Evolutionary conservation across 2,797 vertebrate species (phyloP), one percentile per base, ranked within the genome.

Genomic region (Coendou prehensilis): DNA sequence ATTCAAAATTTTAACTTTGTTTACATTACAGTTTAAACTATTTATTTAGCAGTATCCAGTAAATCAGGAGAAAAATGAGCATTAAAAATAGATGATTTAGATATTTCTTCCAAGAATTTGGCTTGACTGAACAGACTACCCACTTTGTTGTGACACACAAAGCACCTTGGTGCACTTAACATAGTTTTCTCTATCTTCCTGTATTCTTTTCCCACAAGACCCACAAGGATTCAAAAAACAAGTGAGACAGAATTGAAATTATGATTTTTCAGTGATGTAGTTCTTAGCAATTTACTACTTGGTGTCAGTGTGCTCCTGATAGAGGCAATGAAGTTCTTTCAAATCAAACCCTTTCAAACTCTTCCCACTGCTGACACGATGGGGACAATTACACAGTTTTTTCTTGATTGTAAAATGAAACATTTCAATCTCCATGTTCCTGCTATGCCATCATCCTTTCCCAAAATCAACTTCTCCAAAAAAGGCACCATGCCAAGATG

Each of bases 1-100:
- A 89, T 50, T 92, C 10, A 93, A 96, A 91, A 98, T 97, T 89
- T 87, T n/a, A 79, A 79, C 41, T 92, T 97, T 93, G 78, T 91
- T 97, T 69, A 91, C 76, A 81, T 28, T 88, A 93, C 26, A 47
- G 13, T 76, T 95, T 85, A 73, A 95, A 87, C 26, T 84, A 61
- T 80, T 97, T 84, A 87, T 89, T 94, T 96, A 90, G 45, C 59
- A 59, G 80, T 5, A 81, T 0, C 8, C 85, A 82, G 54, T n/a
- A 33, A 33, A 56, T 76, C 75, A 20, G 45, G 63, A 50, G 71
- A 69, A 86, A 86, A 63, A 78, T 81, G 56, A 30, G 9, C 56
- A 93, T 87, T 89, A 57, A 89, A 82, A 54, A 54, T 23, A n/a
- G 28, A 10, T 86, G 11, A 59, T 81, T 92, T 89, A 45, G 33